Evolutionary conservation across 2,797 vertebrate species (phyloP), one percentile per base, ranked within the genome.

Genomic region (Aplochiton taeniatus): DNA sequence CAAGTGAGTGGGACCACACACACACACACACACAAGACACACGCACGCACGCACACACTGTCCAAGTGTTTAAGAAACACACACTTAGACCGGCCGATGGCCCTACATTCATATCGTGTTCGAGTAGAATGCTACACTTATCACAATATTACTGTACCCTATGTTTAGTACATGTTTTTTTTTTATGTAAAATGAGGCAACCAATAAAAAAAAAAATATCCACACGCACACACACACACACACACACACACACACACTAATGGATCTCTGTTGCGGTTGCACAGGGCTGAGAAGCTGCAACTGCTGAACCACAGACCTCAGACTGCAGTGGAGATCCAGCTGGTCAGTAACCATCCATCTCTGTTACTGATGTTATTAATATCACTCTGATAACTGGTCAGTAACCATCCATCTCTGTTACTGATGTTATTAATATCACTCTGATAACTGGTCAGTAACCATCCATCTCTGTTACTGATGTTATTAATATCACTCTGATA

Each of bases 261-360:
- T 8, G 20, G 20, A 43, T 68, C 16, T 73, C 17, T 71, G 43
- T 78, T 66, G 63, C 57, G 58, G 31, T 66, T 66, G 50, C 47
- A 2, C 76, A 98, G 97, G 86, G 97, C 97, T 14, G 97, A 98
- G 69, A 98, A 99, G 79, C 90, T 99, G 58, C 97, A 98, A 80
- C 88, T 99, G 41, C 85, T 99, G 75, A 99, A 99, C 87, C 97
- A 98, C 83, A 92, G 97, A 75, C 97, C 97, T 9, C 91, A 94
- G 87, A 97, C 95, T 0, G 96, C 96, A 63, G 97, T 98, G 70
- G 97, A 98, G 88, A 98, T 98, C 80, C 97, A 98, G 81, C 93
- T 98, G 65, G 97, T 98, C 72, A 90, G 90, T 86, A 11, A 60
- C 65, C 65, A n/a, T n/a, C n/a, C n/a, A n/a, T n/a, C n/a, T n/a